These are phyloP conservation scores for Pissodes strobi DNA, from an alignment of 1,140 invertebrate species.

Conservation along the genomic window DNA sequence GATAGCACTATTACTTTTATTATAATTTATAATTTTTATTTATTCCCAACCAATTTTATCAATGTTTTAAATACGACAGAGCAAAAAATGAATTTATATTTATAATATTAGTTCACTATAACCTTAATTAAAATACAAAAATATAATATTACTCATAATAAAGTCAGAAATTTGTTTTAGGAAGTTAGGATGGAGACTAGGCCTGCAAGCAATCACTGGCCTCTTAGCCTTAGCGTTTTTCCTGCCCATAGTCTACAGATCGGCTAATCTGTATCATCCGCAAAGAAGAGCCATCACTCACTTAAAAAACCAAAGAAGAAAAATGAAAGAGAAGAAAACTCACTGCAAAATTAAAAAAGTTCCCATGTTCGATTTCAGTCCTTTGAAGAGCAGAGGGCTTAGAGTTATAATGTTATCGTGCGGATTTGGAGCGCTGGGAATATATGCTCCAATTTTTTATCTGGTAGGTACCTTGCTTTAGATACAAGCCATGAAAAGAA, in stretches of 20 bases:
- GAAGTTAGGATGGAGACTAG: slow-evolving; percentile 80
- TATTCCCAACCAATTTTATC: too few species aligned
- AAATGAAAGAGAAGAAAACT: slow-evolving; percentile 77
- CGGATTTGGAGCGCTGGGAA: slow-evolving; percentile 77
- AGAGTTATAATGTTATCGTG: slow-evolving; percentile 80
- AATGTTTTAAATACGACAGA: too few species aligned
- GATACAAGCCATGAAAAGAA: too few species aligned
- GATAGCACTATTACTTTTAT: too few species aligned
- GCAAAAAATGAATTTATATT: too few species aligned
- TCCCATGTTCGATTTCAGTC: slow-evolving; percentile 81
- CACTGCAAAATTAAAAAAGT: slow-evolving; percentile 64
- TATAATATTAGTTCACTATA: too few species aligned
- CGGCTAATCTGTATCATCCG: slow-evolving; percentile 87
- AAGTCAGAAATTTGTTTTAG: slow-evolving; percentile 59
- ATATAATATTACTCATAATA: neutral
- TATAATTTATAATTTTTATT: too few species aligned
- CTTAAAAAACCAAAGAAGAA: slow-evolving; percentile 83
- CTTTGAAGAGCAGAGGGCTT: slow-evolving; percentile 77
- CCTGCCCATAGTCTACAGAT: slow-evolving; percentile 82
- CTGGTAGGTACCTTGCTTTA: too few species aligned
- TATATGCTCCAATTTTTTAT: slow-evolving; percentile 88
- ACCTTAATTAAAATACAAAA: neutral
- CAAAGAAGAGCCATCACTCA: slow-evolving; percentile 85
- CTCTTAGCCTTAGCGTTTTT: slow-evolving; percentile 81
- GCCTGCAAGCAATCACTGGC: slow-evolving; percentile 82